phyloP scores from a whole-genome alignment of 2,797 vertebrate species.

The Halcyon chelicuti region DNA sequence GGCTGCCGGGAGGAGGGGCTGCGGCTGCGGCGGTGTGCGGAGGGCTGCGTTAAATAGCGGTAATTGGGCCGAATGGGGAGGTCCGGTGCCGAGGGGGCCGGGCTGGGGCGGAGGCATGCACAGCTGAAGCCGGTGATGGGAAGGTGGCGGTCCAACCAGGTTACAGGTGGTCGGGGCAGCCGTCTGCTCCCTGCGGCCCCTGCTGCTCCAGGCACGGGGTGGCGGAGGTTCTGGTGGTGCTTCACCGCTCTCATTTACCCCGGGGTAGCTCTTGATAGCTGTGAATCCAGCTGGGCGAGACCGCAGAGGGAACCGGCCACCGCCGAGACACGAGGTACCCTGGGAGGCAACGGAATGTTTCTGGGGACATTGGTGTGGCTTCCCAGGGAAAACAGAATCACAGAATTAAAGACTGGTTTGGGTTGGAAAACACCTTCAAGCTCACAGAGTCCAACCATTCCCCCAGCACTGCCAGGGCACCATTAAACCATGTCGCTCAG shows the following conservation, averaged over 20 bases:
- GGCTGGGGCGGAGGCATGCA: not conserved
- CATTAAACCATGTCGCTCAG: no score
- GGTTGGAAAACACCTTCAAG: no score
- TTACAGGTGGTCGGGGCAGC: not conserved
- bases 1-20: not conserved
- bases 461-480: no score
- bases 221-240: not conserved
- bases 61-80: not conserved
- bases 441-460: no score
- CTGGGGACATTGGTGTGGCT: rapidly evolving
- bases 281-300: not conserved
- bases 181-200: rapidly evolving
- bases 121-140: not conserved
- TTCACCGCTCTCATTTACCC: rapidly evolving
- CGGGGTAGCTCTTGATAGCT: not conserved
- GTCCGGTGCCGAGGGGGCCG: not conserved
- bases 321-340: not conserved
- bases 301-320: not conserved
- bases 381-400: not conserved
- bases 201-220: not conserved
- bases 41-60: not conserved
- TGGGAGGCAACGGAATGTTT: not conserved
- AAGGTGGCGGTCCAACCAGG: not conserved
- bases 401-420: not conserved
- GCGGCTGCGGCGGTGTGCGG: not conserved